Evolutionary conservation across 1,140 invertebrate genomes (phyloP).

Genomic region (Danaus melanippus): DNA sequence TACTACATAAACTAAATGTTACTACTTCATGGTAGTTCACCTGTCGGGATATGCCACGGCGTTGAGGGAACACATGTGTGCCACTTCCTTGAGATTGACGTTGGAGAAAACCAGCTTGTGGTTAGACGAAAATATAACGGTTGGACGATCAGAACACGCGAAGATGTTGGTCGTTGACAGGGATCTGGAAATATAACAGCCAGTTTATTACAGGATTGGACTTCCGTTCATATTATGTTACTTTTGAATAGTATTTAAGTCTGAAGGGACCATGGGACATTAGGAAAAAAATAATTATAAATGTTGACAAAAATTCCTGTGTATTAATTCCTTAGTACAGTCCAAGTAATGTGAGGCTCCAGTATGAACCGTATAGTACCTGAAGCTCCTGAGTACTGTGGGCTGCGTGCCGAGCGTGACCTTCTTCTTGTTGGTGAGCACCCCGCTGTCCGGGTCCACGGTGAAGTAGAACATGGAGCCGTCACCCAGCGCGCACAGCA

Average conservation of each 20-base stretch:
- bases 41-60: constrained; percentile 95
- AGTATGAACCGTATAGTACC: constrained; percentile 26
- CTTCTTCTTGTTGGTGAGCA: constrained; percentile 87
- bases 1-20: not conserved
- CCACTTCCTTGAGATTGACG: constrained; percentile 98
- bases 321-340: too few species aligned
- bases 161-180: constrained; percentile 97
- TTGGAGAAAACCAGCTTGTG: constrained; percentile 99
- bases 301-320: too few species aligned
- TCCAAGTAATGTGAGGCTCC: too few species aligned
- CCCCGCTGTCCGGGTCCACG: constrained; percentile 81
- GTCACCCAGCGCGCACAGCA: constrained; percentile 95
- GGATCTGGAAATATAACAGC: constrained; percentile 72
- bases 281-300: too few species aligned
- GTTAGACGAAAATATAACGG: constrained; percentile 99
- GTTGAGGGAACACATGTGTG: constrained; percentile 98
- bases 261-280: too few species aligned
- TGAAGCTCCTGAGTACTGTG: constrained; percentile 92
- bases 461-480: constrained; percentile 98
- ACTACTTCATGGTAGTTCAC: constrained; percentile 41
- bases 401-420: constrained; percentile 98
- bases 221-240: not conserved
- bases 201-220: too few species aligned
- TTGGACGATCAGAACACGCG: constrained; percentile 97
- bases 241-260: not conserved